These are phyloP conservation scores for Mongoloraphidia duomilia DNA, from an alignment of 2,888 invertebrate species.

Conservation along the genomic window DNA sequence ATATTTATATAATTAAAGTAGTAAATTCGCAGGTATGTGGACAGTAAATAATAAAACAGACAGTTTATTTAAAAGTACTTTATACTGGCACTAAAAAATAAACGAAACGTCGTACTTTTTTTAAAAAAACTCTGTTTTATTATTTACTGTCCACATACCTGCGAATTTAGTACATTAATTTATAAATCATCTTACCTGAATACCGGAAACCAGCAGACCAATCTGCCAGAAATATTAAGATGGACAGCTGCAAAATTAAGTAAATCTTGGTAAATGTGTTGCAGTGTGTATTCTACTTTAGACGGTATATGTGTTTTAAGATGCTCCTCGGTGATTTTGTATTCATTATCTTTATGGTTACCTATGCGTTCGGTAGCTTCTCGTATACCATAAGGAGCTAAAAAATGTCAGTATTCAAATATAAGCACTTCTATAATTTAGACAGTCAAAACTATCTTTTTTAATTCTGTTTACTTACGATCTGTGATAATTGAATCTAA, in stretches of 20 bases:
- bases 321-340: constrained; percentile 48
- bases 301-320: constrained; percentile 61
- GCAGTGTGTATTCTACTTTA: constrained; percentile 72
- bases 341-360: constrained; percentile 37
- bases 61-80: too few species aligned
- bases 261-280: constrained; percentile 72
- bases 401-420: not conserved
- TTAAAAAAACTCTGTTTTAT: too few species aligned
- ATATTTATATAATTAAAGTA: too few species aligned
- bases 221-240: constrained; percentile 57
- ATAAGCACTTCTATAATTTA: not conserved
- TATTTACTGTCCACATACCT: too few species aligned
- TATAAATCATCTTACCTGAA: constrained; percentile 42
- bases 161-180: too few species aligned
- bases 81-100: too few species aligned
- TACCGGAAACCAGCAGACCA: constrained; percentile 94
- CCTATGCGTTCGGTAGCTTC: constrained; percentile 85
- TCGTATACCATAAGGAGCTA: constrained; percentile 95
- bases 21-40: too few species aligned
- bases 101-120: too few species aligned
- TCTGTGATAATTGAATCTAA: constrained; percentile 94
- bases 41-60: too few species aligned
- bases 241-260: constrained; percentile 67
- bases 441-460: not conserved
- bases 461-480: constrained; percentile 48